Base-by-base conservation (phyloP, 1,140 invertebrate genomes). In the Laodelphax striatellus region DNA sequence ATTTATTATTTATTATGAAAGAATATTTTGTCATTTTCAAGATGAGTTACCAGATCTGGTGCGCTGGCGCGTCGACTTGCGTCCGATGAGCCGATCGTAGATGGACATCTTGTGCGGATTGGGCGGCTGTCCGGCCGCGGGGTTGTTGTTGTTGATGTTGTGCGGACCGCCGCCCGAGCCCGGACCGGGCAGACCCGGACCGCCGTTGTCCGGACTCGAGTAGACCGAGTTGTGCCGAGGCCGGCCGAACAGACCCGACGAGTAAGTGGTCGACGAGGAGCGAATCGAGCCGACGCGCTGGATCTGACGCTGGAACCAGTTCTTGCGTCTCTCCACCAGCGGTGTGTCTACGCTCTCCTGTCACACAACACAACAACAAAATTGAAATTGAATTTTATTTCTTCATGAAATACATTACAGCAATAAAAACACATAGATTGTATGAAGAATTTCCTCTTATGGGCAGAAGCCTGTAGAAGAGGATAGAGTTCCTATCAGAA, bases 341-440 rank as follows among this genome's bases (percentile, higher is more conserved):
- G 89, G 89, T 0, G 89, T 91, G 65, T 91, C 88, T 0, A 92
- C 89, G 68, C 88, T 91, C 72, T 91, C 89, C 88, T 92, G 67
- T 22, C 68, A 68, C 43, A 31, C 28, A 31, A 31, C 28, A 31
- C 28, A 31, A 31, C 28, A 31, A 31, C n/a, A n/a, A n/a, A n/a
- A n/a, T n/a, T n/a, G n/a, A n/a, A n/a, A n/a, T n/a, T n/a, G n/a
- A n/a, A n/a, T n/a, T n/a, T n/a, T n/a, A n/a, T n/a, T n/a, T n/a
- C n/a, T n/a, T n/a, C n/a, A n/a, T n/a, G n/a, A n/a, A n/a, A n/a
- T n/a, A n/a, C n/a, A n/a, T n/a, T n/a, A n/a, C n/a, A n/a, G n/a
- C n/a, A n/a, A n/a, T n/a, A n/a, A n/a, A n/a, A n/a, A n/a, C n/a
- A n/a, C n/a, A n/a, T n/a, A n/a, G n/a, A n/a, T n/a, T n/a, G n/a